Conservation (phyloP, 2,113 vertebrate genomes). For the Miniopterus natalensis region DNA sequence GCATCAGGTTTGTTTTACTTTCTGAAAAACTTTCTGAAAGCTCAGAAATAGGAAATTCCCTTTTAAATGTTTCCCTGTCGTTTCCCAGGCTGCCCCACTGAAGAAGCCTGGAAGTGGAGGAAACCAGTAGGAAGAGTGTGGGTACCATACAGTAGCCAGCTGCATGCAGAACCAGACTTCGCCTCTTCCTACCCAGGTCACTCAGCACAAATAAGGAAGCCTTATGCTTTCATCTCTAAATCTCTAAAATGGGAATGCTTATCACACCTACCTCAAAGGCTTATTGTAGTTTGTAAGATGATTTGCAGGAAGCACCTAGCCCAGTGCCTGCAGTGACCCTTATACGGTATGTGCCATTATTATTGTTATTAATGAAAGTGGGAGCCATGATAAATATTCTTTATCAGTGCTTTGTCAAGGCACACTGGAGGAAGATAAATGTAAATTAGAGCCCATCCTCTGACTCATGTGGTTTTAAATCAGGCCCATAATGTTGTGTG, state of each 20-base stretch:
- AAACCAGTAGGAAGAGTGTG: not conserved
- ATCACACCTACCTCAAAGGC: not conserved
- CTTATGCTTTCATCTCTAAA: constrained; percentile 20
- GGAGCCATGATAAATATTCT: constrained; percentile 53
- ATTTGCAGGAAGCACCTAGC: constrained; percentile 19
- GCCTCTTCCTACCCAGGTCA: not conserved
- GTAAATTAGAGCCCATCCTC: constrained; percentile 63
- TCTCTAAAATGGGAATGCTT: constrained; percentile 42
- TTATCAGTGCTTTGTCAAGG: constrained; percentile 63
- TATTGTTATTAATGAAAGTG: constrained; percentile 45
- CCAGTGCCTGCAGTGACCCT: constrained; percentile 5
- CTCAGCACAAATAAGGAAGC: constrained; percentile 20
- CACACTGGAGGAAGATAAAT: constrained; percentile 62
- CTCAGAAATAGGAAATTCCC: not conserved
- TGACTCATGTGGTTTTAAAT: constrained; percentile 69
- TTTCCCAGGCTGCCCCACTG: not conserved
- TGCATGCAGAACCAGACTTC: not conserved
- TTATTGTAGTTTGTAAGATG: not conserved
- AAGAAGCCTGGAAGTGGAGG: not conserved
- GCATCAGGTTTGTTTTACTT: not conserved
- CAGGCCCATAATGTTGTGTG: constrained; percentile 90
- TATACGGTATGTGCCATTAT: constrained; percentile 26
- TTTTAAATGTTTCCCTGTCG: not conserved
- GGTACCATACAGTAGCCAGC: no score
- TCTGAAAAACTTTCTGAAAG: not conserved